Conservation (phyloP, 2,888 invertebrate genomes). For the Tipula lateralis region DNA sequence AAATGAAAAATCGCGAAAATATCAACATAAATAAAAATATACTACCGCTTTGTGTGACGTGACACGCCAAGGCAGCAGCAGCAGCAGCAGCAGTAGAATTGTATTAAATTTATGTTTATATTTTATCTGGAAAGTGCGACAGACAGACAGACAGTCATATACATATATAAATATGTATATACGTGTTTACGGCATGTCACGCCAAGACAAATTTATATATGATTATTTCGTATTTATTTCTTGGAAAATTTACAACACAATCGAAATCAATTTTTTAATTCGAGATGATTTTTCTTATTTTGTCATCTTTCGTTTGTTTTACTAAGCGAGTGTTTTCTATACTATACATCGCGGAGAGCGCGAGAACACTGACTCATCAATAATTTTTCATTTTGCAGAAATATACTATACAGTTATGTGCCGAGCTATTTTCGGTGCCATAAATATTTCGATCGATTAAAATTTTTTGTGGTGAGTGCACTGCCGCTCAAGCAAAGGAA, state of each 20-base stretch:
- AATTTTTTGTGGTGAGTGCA: background rate
- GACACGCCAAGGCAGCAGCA: background rate
- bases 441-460: background rate
- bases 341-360: background rate
- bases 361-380: background rate
- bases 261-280: background rate
- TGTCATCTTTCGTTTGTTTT: background rate
- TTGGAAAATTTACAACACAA: background rate
- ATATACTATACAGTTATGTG: background rate
- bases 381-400: background rate
- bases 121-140: background rate
- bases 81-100: background rate
- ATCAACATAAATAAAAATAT: conserved; percentile 1
- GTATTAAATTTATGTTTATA: background rate
- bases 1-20: conserved; percentile 24
- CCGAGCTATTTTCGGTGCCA: background rate
- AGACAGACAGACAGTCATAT: background rate
- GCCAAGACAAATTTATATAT: conserved; percentile 11
- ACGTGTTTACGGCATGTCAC: background rate
- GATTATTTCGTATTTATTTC: background rate
- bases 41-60: background rate
- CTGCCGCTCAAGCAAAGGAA: background rate
- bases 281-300: background rate
- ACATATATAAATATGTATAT: background rate
- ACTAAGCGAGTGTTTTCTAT: background rate